Base-by-base conservation (phyloP, 2,113 vertebrate genomes). In the Pavo muticus region DNA sequence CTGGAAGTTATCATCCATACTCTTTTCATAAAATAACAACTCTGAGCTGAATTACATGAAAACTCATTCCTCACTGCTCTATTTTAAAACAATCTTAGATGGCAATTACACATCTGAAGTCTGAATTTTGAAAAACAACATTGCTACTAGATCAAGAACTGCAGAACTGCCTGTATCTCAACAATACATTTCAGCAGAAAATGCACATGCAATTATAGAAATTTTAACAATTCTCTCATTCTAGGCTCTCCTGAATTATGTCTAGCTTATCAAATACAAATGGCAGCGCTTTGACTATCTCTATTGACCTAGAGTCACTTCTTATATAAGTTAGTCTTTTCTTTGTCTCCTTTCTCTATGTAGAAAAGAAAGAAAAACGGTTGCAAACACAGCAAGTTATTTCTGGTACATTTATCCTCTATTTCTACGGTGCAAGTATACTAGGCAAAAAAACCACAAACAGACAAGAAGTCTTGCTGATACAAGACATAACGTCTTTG, bases 201-300 rank as follows among this genome's bases (percentile, higher is more conserved):
- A 92, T 14, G 11, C 19, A 47, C 0, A 0, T 29, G 14, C 4
- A 82, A 32, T 79, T 72, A 79, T 0, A 82, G 14, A 21, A 72
- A 63, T 84, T 63, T 40, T 73, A 84, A 44, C 5, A 68, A 48
- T n/a, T n/a, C 35, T 16, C 30, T 40, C 19, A 52, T 69, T 57
- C 29, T 10, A 21, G 6, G 6, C 16, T 69, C 30, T 79, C 44
- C 27, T 65, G 35, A 82, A 63, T 32, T 79, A 82, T 5, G 12
- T 10, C 80, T 21, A 42, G 7, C 45, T 92, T 75, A 75, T 48
- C 32, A 90, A 65, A 60, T 27, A 71, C 84, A 94, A 84, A 42
- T 32, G 86, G 44, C 27, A 75, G 18, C 45, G 21, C 8, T 91
- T 52, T 87, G 52, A 78, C 27, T 78, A 78, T 52, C 3, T 19